Base-by-base conservation (phyloP, 2,888 invertebrate genomes). In the Folsomia manolachei region DNA sequence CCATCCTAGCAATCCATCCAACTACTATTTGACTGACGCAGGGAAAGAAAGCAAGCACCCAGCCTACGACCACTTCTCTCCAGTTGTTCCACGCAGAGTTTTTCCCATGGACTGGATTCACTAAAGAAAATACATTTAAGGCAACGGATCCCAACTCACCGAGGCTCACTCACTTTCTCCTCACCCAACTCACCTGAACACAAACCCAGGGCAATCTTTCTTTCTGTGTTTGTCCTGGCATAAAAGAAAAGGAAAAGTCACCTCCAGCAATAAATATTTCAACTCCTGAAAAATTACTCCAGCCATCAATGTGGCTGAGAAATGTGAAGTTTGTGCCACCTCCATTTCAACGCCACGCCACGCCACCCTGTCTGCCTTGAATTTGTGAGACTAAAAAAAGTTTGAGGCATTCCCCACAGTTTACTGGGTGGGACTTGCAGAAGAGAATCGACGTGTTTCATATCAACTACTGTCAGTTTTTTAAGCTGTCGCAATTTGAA, bases 91-190 rank as follows among this genome's bases (percentile, higher is more conserved):
- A 56, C 19, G 23, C 67, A 60, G 67, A 67, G 67, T 56, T 27
- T 67, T 67, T 27, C 56, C 67, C 53, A 23, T 39, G 51, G 66
- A 51, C 51, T 39, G 23, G 52, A 2, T 27, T 64, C 64, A n/a
- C 27, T 64, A 18, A 64, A n/a, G n/a, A n/a, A n/a, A n/a, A n/a
- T n/a, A 64, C 19, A 7, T 19, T n/a, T 11, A 60, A 60, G 60
- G 9, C n/a, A 60, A n/a, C 60, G n/a, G 7, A 60, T n/a, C 23
- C 19, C 64, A 19, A 64, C 64, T 21, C 27, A 19, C 63, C n/a
- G n/a, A n/a, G 4, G 14, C 63, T 21, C 63, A 4, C 63, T 63
- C 63, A 18, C 63, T 26, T n/a, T n/a, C 19, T 60, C 60, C 21
- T 60, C 19, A 60, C 25, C 7, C 21, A 19, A 23, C 27, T 64